Evolutionary conservation across 2,113 vertebrate species (phyloP).

Genomic region (Gallinago media): DNA sequence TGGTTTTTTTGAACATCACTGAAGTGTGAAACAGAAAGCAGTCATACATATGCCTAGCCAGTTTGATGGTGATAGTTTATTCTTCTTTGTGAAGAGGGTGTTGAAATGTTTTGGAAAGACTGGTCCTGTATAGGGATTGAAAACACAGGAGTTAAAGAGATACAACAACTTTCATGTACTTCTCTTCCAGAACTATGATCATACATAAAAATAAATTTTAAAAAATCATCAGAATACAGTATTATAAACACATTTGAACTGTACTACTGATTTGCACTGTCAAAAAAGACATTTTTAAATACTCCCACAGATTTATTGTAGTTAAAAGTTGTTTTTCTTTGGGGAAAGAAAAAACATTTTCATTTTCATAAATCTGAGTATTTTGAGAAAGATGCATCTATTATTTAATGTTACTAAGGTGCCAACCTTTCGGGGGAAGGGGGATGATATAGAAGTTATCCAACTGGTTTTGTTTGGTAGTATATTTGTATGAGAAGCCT

Average conservation of each 20-base stretch:
- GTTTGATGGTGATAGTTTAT: slow-evolving; percentile 32
- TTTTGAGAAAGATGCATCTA: neutral
- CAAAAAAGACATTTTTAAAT: neutral
- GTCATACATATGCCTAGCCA: slow-evolving; percentile 24
- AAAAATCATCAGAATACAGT: neutral
- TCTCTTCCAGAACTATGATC: neutral
- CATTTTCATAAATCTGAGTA: neutral
- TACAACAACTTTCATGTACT: neutral
- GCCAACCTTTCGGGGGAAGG: neutral
- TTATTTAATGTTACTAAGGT: neutral
- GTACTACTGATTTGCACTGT: neutral
- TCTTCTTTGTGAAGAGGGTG: neutral
- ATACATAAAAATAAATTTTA: neutral
- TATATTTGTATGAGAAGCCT: neutral
- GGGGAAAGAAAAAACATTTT: neutral
- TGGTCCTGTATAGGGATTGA: neutral
- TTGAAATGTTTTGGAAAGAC: slow-evolving; percentile 2
- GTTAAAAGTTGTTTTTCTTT: neutral
- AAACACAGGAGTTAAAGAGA: neutral
- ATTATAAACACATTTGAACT: neutral
- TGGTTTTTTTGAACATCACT: slow-evolving; percentile 4
- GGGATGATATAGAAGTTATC: neutral
- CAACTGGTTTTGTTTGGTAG: neutral
- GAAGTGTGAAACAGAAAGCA: slow-evolving; percentile 7
- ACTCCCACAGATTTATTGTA: neutral